Evolutionary conservation across 2,888 invertebrate species (phyloP), one percentile per base, ranked within the genome.

Genomic region (Tillus elongatus): DNA sequence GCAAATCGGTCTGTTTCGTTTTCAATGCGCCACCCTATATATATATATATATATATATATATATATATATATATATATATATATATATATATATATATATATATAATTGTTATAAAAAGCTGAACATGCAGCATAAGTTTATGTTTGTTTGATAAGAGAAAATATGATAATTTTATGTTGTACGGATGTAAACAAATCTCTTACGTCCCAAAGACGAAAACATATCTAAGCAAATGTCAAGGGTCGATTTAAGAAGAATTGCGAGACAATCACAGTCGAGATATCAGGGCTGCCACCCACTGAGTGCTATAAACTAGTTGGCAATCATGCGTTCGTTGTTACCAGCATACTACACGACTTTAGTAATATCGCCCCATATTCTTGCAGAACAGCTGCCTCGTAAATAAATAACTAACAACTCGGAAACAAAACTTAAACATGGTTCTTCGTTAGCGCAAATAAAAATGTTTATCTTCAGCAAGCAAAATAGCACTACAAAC

Each of bases 271-370:
- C 51, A 47, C 46, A 43, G 43, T 46, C 42, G 27, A 15, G 27
- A 12, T 51, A 50, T 50, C 47, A 47, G 46, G 44, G 30, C 43
- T 49, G 46, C 53, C 53, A 53, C 53, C 53, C 53, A 53, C 52
- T 43, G 53, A 46, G 52, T 39, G 43, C 47, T 48, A 52, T 51
- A 52, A 51, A 53, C 49, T 40, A 52, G 39, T 44, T 47, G 46
- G 50, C 47, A 53, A 53, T 53, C 53, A 53, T 52, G 51, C 46
- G 38, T 45, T 45, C 48, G 50, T 52, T 52, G 51, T 51, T 50
- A 50, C 49, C 47, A 49, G 44, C 47, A 46, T 46, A 45, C 37
- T 46, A 53, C 53, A 52, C 51, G 53, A 53, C 51, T 53, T 47
- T 49, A 45, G 44, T 49, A 50, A 51, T 51, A 51, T 48, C 51